Evolutionary conservation across 2,888 invertebrate genomes (phyloP).

Genomic region (Cosmia trapezina): DNA sequence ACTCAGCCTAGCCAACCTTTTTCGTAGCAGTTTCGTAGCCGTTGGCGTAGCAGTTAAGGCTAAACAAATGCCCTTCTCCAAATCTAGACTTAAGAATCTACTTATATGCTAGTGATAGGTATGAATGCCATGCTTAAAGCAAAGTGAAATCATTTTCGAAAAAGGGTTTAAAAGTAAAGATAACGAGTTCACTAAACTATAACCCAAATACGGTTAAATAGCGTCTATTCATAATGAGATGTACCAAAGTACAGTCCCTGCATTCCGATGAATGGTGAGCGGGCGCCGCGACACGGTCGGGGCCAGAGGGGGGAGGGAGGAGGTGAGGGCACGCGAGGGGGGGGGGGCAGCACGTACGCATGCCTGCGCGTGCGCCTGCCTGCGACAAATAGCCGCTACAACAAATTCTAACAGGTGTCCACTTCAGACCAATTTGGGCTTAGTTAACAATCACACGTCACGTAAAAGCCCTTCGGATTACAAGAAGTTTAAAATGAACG

Average conservation of each 20-base stretch:
- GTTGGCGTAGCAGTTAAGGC: slow-evolving; percentile 29
- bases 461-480: slow-evolving; percentile 58
- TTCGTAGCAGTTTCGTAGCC: slow-evolving; percentile 37
- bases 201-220: slow-evolving; percentile 78
- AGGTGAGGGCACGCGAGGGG: slow-evolving; percentile 38
- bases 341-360: slow-evolving; percentile 74
- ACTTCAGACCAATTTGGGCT: slow-evolving; percentile 75
- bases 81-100: slow-evolving; percentile 1
- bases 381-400: slow-evolving; percentile 80
- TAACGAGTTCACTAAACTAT: slow-evolving; percentile 59
- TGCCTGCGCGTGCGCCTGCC: slow-evolving; percentile 86
- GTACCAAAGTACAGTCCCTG: slow-evolving; percentile 82
- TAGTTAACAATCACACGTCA: slow-evolving; percentile 61
- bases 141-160: slow-evolving; percentile 27
- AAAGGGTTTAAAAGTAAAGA: slow-evolving; percentile 49
- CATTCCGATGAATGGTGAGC: slow-evolving; percentile 86
- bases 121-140: slow-evolving; percentile 8
- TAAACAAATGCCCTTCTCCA: slow-evolving; percentile 2
- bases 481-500: slow-evolving; percentile 45
- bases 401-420: slow-evolving; percentile 85
- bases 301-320: slow-evolving; percentile 55
- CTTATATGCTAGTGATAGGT: not conserved
- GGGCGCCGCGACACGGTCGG: slow-evolving; percentile 67
- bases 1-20: not conserved
- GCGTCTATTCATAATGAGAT: slow-evolving; percentile 81